These are phyloP conservation scores for Myotis daubentonii DNA, from an alignment of 2,797 vertebrate species.

Conservation along the genomic window DNA sequence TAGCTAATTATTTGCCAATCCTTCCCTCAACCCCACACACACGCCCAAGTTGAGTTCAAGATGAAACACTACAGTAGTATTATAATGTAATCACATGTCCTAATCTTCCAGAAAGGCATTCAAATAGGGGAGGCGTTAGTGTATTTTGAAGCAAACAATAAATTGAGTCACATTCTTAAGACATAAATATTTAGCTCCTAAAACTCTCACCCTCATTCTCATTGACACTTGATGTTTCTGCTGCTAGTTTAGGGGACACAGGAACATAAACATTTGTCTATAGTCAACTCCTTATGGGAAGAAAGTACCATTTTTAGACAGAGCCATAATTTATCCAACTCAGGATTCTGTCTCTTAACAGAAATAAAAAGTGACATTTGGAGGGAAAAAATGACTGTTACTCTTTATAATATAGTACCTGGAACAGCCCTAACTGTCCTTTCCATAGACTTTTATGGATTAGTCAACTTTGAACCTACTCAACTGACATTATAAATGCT, in stretches of 20 bases:
- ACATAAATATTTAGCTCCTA: not conserved
- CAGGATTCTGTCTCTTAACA: slow-evolving; percentile 25
- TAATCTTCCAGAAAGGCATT: not conserved
- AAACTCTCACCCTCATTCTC: not conserved
- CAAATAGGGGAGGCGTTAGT: not conserved
- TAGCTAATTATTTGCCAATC: not conserved
- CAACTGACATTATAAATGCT: not conserved
- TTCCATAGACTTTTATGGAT: slow-evolving; percentile 30
- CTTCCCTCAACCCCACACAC: not conserved
- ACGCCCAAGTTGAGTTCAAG: not conserved
- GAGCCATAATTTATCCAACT: slow-evolving; percentile 12
- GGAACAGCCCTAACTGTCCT: not conserved
- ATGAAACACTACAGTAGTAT: not conserved
- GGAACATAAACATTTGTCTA: not conserved
- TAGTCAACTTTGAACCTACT: slow-evolving; percentile 29
- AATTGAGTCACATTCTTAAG: not conserved
- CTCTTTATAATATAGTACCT: not conserved
- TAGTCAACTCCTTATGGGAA: slow-evolving; percentile 11
- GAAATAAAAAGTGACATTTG: slow-evolving; percentile 46
- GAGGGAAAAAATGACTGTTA: not conserved
- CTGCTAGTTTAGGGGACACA: not conserved
- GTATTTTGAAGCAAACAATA: not conserved
- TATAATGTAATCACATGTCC: not conserved
- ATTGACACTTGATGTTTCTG: not conserved
- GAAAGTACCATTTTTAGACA: slow-evolving; percentile 34